Evolutionary conservation across 2,888 invertebrate species (phyloP).

Genomic region (Cryptocephalus primarius): DNA sequence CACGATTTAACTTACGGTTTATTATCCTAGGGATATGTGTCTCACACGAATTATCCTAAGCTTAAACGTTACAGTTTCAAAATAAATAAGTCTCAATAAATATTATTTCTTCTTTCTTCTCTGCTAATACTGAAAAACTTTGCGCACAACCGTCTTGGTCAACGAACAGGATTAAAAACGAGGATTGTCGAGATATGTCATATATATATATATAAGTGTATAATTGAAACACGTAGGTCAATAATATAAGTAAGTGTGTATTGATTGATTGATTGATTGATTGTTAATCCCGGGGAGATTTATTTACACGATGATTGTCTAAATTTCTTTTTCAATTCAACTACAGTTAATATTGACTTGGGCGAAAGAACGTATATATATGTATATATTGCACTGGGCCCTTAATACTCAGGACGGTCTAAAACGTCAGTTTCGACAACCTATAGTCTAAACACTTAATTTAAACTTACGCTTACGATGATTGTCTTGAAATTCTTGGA

Average conservation of each 20-base stretch:
- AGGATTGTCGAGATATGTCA: conserved; percentile 22
- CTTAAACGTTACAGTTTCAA: conserved; percentile 9
- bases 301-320: conserved; percentile 12
- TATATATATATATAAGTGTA: conserved; percentile 8
- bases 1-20: conserved; percentile 10
- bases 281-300: conserved; percentile 2
- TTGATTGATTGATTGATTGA: no score
- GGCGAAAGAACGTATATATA: conserved; percentile 5
- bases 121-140: conserved; percentile 13
- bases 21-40: conserved; percentile 27
- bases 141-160: conserved; percentile 17
- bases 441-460: conserved; percentile 12
- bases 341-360: conserved; percentile 26
- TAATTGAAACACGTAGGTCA: conserved; percentile 35
- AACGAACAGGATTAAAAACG: conserved; percentile 4
- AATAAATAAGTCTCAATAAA: conserved; percentile 7
- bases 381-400: conserved; percentile 27
- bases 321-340: conserved; percentile 1
- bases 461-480: conserved; percentile 24
- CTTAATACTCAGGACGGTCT: conserved; percentile 14
- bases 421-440: conserved; percentile 1
- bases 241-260: conserved; percentile 5
- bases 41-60: conserved; percentile 17
- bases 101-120: not conserved
- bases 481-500: conserved; percentile 39